Evolutionary conservation across 2,797 vertebrate genomes (phyloP).

Genomic region (Gadopsis bispinosus): DNA sequence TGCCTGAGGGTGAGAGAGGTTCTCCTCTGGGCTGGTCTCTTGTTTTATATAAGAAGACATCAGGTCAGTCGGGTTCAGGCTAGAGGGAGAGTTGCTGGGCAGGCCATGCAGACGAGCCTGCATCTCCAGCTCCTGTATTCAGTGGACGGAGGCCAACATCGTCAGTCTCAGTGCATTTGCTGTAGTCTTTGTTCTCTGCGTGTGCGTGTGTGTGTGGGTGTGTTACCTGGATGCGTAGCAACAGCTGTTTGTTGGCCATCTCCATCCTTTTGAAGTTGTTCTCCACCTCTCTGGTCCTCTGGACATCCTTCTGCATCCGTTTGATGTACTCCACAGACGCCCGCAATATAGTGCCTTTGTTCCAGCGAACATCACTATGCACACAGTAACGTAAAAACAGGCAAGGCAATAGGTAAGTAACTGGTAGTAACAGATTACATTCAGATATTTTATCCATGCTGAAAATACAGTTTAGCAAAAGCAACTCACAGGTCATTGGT

Average conservation of each 20-base stretch:
- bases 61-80: conserved; percentile 87
- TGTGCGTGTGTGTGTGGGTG: not conserved
- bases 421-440: not conserved
- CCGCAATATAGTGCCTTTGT: conserved; percentile 97
- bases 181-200: not conserved
- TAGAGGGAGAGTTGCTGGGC: conserved; percentile 89
- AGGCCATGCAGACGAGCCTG: conserved; percentile 94
- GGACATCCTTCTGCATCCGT: conserved; percentile 97
- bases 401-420: conserved; percentile 27
- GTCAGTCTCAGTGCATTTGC: conserved; percentile 5
- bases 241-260: conserved; percentile 94
- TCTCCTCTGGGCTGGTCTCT: conserved; percentile 89
- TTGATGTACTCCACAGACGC: conserved; percentile 98
- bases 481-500: conserved; percentile 94
- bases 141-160: not conserved
- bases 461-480: conserved; percentile 7
- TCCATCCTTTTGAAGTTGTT: conserved; percentile 96
- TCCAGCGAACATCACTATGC: conserved; percentile 95
- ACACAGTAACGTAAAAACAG: conserved; percentile 43
- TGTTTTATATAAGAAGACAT: conserved; percentile 90
- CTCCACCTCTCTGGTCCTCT: conserved; percentile 94
- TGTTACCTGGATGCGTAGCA: conserved; percentile 95
- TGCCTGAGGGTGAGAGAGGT: conserved; percentile 75
- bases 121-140: conserved; percentile 94
- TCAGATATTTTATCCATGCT: not conserved